Conservation (phyloP, 2,113 vertebrate species). For the Pelecanus crispus region DNA sequence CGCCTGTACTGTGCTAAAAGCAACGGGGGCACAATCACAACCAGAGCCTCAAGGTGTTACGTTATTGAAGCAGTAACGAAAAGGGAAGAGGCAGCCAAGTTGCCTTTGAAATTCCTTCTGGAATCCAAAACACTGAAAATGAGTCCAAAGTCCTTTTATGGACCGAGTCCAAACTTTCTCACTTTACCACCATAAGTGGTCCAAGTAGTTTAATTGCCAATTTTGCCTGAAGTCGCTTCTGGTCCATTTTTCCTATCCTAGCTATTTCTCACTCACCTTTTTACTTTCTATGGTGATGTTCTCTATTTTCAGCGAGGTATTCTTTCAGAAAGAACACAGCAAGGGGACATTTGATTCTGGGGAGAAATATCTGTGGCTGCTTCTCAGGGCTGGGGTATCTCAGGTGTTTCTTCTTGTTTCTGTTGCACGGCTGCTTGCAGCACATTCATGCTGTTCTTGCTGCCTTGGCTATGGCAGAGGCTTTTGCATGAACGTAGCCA, state of each 20-base stretch:
- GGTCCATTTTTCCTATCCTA: background rate
- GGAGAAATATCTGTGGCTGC: background rate
- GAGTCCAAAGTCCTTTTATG: background rate
- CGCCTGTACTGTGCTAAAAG: background rate
- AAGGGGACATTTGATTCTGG: background rate
- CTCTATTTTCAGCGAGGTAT: background rate
- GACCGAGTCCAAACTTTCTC: background rate
- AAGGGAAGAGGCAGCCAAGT: background rate
- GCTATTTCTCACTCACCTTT: background rate
- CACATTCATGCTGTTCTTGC: background rate
- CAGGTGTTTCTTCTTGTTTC: background rate
- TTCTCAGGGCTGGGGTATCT: background rate
- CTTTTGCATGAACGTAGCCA: background rate
- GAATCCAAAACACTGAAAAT: background rate
- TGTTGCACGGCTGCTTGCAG: background rate
- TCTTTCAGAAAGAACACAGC: background rate
- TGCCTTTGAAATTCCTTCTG: background rate
- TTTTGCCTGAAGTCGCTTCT: background rate
- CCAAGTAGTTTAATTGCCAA: background rate
- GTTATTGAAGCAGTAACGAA: background rate
- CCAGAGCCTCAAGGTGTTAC: accelerated
- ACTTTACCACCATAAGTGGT: background rate
- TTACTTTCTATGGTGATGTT: background rate
- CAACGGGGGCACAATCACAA: background rate
- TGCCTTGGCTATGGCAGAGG: background rate